phyloP scores from a whole-genome alignment of 1,140 invertebrate species.

The Hylaeus anthracinus region DNA sequence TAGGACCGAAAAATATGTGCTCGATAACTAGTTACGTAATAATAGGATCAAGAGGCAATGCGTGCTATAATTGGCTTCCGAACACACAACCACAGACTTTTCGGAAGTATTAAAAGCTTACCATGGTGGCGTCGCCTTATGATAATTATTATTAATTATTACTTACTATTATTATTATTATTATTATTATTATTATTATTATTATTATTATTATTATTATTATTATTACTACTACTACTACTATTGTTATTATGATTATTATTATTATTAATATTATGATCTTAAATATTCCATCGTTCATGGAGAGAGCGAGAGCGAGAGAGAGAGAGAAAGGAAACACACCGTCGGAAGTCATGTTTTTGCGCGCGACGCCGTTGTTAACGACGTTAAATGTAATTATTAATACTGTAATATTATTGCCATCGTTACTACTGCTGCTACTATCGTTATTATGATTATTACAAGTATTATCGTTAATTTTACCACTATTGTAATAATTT shows the following conservation, averaged over 20 bases:
- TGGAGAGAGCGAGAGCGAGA: neutral
- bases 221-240: no score
- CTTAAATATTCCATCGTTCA: conserved; percentile 58
- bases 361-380: conserved; percentile 65
- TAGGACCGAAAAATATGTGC: conserved; percentile 56
- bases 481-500: conserved; percentile 67
- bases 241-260: conserved; percentile 15
- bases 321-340: neutral
- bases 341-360: conserved; percentile 55
- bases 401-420: conserved; percentile 76
- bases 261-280: conserved; percentile 28
- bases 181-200: conserved; percentile 45
- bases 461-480: conserved; percentile 72
- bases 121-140: conserved; percentile 37
- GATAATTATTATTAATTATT: conserved; percentile 32
- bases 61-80: conserved; percentile 61
- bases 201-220: conserved; percentile 24
- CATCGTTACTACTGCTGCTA: conserved; percentile 73
- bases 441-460: conserved; percentile 70
- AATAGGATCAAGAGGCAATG: conserved; percentile 58
- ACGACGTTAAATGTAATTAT: conserved; percentile 71
- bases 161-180: conserved; percentile 34
- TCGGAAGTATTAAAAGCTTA: conserved; percentile 45
- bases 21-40: conserved; percentile 61
- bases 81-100: conserved; percentile 35